Percentiles rank a stretch among this genome's conserved stretches.
phyloP scores from a whole-genome alignment of 2,113 vertebrate species.

The Rhadina sibilatrix region DNA sequence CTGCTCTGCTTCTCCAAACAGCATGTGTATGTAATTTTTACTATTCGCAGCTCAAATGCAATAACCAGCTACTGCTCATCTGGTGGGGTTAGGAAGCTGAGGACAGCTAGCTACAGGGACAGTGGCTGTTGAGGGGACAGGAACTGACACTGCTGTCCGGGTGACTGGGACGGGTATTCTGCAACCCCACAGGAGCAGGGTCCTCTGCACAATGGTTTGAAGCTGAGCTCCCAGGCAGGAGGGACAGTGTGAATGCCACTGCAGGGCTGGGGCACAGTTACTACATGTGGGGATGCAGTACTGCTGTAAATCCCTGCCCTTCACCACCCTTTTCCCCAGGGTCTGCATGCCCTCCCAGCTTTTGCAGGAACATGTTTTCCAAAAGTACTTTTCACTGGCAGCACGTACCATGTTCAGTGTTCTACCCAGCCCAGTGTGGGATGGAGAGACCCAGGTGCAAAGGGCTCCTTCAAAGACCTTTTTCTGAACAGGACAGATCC shows the following conservation, averaged over 20 bases:
- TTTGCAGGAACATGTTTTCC: background rate
- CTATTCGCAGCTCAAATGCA: background rate
- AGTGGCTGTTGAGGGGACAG: background rate
- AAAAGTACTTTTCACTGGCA: background rate
- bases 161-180: fast-evolving
- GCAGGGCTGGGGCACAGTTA: background rate
- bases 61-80: background rate
- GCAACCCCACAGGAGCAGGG: fast-evolving
- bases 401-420: fast-evolving
- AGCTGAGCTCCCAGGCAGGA: background rate
- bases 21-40: background rate
- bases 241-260: background rate
- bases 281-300: fast-evolving
- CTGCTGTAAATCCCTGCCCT: background rate
- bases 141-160: background rate
- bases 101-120: background rate
- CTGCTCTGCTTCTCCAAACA: background rate
- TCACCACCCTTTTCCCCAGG: fast-evolving
- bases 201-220: fast-evolving
- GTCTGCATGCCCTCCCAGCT: background rate
- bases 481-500: background rate
- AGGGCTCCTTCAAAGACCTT: background rate
- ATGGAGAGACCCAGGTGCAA: background rate
- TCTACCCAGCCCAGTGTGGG: background rate
- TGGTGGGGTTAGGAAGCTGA: background rate